Percentiles rank a stretch among this genome's conserved stretches.
These are phyloP conservation scores for Hydropsyche tenuis DNA, from an alignment of 1,140 invertebrate genomes.

Conservation along the genomic window DNA sequence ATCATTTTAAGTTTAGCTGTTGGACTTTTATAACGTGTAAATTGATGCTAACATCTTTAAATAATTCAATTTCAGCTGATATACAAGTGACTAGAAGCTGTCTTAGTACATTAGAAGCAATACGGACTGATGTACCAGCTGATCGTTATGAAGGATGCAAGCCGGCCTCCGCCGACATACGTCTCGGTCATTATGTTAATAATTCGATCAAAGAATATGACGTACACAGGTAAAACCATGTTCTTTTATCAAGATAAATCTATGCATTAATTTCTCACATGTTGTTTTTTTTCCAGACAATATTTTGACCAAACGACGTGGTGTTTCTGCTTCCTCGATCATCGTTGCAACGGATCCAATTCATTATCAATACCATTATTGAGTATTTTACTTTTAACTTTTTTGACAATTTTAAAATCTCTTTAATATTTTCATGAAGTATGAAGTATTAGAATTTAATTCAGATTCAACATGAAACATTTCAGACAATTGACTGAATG, in stretches of 20 bases:
- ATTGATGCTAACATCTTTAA: not conserved
- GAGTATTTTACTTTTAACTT: not conserved
- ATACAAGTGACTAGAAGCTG: conserved; percentile 85
- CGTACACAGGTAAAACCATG: conserved; percentile 72
- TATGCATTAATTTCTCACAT: conserved; percentile 38
- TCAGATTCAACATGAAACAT: too few species aligned
- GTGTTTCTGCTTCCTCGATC: conserved; percentile 91
- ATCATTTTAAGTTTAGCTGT: conserved; percentile 65
- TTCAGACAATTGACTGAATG: too few species aligned
- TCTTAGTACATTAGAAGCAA: conserved; percentile 76
- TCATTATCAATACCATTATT: not conserved
- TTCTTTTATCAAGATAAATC: not conserved
- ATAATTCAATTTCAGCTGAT: conserved; percentile 67
- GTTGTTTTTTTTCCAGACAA: conserved; percentile 66
- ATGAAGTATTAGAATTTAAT: too few species aligned
- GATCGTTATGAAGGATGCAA: conserved; percentile 91
- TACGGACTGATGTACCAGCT: conserved; percentile 87
- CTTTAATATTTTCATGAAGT: too few species aligned
- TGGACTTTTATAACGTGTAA: too few species aligned
- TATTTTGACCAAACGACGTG: conserved; percentile 85
- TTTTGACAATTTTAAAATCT: too few species aligned
- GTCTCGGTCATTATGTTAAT: conserved; percentile 85
- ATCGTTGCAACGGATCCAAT: conserved; percentile 77
- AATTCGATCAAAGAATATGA: conserved; percentile 86
- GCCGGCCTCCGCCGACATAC: conserved; percentile 77